phyloP scores from a whole-genome alignment of 1,140 invertebrate genomes.

The Sarcophaga bullata region DNA sequence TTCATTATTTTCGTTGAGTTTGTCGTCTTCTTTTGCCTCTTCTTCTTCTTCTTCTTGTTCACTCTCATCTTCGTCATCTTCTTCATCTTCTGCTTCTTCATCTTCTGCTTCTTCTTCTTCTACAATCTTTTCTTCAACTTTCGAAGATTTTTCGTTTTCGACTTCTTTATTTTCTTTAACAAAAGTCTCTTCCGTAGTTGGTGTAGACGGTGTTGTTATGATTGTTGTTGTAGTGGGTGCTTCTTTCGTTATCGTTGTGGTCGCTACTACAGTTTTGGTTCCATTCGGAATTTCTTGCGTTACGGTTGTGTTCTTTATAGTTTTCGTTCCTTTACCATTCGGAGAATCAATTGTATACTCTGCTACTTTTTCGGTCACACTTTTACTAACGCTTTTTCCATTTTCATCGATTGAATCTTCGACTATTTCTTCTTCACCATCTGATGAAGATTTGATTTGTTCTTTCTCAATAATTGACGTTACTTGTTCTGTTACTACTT shows the following conservation, averaged over 20 bases:
- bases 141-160: neutral
- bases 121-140: neutral
- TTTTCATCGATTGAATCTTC: too few relatives aligned
- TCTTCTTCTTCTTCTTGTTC: neutral
- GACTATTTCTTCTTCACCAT: too few relatives aligned
- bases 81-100: neutral
- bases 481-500: too few relatives aligned
- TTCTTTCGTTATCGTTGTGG: neutral
- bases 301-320: too few relatives aligned
- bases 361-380: too few relatives aligned
- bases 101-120: neutral
- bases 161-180: neutral
- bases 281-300: too few relatives aligned
- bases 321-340: too few relatives aligned
- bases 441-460: too few relatives aligned
- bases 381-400: too few relatives aligned
- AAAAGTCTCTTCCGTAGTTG: neutral
- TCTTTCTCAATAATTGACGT: too few relatives aligned
- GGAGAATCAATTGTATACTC: too few relatives aligned
- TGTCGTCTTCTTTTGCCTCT: neutral
- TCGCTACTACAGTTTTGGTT: too few relatives aligned
- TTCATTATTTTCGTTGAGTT: neutral
- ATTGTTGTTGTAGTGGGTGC: neutral
- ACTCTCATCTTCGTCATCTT: neutral
- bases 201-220: neutral